Percentiles rank a stretch among this genome's conserved stretches.
Conservation (phyloP, 2,888 invertebrate genomes). For the Cephus pulcher region DNA sequence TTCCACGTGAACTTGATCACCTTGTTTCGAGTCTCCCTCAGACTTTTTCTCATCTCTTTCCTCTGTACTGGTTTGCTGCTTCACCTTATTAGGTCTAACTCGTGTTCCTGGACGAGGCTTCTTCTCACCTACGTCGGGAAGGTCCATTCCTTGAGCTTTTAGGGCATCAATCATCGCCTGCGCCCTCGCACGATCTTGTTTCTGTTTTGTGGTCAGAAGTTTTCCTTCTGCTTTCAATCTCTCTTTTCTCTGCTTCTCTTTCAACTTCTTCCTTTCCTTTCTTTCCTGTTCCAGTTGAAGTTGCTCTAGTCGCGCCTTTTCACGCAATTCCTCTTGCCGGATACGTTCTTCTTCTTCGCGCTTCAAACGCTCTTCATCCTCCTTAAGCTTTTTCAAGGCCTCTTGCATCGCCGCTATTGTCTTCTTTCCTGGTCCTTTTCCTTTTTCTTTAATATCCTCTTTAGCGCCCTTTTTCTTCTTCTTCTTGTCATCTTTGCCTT, state of each 20-base stretch:
- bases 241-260: slow-evolving; percentile 93
- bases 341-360: slow-evolving; percentile 86
- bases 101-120: slow-evolving; percentile 79
- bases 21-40: slow-evolving; percentile 42
- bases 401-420: slow-evolving; percentile 94
- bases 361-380: slow-evolving; percentile 84
- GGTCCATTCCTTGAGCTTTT: slow-evolving; percentile 88
- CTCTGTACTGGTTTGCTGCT: slow-evolving; percentile 74
- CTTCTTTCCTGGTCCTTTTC: slow-evolving; percentile 83
- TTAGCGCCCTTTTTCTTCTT: slow-evolving; percentile 68
- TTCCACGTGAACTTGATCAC: slow-evolving; percentile 66
- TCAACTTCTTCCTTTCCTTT: slow-evolving; percentile 89
- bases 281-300: slow-evolving; percentile 85
- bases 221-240: slow-evolving; percentile 97
- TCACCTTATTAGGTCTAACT: slow-evolving; percentile 77
- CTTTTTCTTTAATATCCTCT: slow-evolving; percentile 67
- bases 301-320: slow-evolving; percentile 79
- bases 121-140: slow-evolving; percentile 78
- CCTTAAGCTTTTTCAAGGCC: slow-evolving; percentile 86
- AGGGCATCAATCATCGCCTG: slow-evolving; percentile 89
- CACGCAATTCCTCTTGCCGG: slow-evolving; percentile 79
- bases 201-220: slow-evolving; percentile 92
- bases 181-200: slow-evolving; percentile 88
- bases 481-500: slow-evolving; percentile 65
- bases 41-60: slow-evolving; percentile 67